phyloP scores from a whole-genome alignment of 92 coral and sea anemone genomes.

The Palythoa grandis region DNA sequence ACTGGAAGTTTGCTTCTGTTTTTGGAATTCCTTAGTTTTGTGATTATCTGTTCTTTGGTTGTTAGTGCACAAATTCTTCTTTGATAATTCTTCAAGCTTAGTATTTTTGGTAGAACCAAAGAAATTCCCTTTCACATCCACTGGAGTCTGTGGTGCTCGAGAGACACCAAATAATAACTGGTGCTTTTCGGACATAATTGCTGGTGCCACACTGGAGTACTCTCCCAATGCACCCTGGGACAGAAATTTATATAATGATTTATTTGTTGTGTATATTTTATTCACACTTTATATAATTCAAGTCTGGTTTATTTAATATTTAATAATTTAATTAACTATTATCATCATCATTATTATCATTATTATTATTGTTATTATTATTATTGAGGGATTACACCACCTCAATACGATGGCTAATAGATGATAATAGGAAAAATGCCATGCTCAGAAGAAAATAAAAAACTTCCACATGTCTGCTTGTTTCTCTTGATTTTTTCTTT shows the following conservation, averaged over 20 bases:
- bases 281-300: background rate
- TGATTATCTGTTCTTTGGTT: background rate
- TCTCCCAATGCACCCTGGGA: constrained; percentile 74
- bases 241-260: background rate
- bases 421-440: too few relatives aligned
- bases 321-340: too few relatives aligned
- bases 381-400: too few relatives aligned
- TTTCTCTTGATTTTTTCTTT: too few relatives aligned
- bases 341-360: too few relatives aligned
- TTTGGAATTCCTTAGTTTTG: background rate
- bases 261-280: background rate
- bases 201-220: constrained; percentile 57
- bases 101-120: constrained; percentile 11
- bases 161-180: constrained; percentile 71
- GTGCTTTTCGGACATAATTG: constrained; percentile 55
- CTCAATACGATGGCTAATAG: too few relatives aligned
- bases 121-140: constrained; percentile 58
- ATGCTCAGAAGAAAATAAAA: too few relatives aligned
- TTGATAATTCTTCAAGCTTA: background rate
- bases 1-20: constrained; percentile 24
- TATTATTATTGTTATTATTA: too few relatives aligned
- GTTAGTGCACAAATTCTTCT: background rate
- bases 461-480: too few relatives aligned
- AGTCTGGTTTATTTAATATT: too few relatives aligned
- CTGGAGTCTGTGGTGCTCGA: constrained; percentile 85